A percentile compares a stretch with the other conserved stretches of the same genome.
Conservation (phyloP, 2,888 invertebrate species). For the Orthonychiurus folsomi region DNA sequence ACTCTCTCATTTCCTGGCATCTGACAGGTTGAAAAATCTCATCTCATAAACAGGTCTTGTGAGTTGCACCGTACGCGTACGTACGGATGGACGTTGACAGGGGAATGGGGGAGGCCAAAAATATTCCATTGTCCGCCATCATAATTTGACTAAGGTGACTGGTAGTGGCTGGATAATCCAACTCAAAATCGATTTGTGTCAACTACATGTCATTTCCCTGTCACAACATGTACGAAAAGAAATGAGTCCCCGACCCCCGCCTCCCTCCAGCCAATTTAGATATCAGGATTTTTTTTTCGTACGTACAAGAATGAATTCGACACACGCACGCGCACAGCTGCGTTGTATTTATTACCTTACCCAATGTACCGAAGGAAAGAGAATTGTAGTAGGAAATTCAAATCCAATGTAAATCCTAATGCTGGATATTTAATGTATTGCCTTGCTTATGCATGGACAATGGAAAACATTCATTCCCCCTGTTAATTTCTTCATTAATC, state of each 20-base stretch:
- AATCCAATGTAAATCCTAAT: too few species aligned
- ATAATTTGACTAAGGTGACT: slow-evolving; percentile 31
- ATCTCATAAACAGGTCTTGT: slow-evolving; percentile 22
- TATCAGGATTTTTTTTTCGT: slow-evolving; percentile 37
- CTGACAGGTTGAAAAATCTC: slow-evolving; percentile 31
- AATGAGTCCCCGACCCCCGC: slow-evolving; percentile 18
- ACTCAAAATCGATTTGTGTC: slow-evolving; percentile 36
- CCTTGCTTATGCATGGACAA: too few species aligned
- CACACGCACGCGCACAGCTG: not conserved
- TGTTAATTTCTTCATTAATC: too few species aligned
- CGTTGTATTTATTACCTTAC: too few species aligned
- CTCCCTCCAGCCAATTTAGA: slow-evolving; percentile 32
- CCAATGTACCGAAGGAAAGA: too few species aligned
- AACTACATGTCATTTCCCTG: slow-evolving; percentile 37
- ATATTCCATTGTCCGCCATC: slow-evolving; percentile 4
- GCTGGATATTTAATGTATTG: too few species aligned
- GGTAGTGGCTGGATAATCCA: slow-evolving; percentile 7
- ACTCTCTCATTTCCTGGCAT: slow-evolving; percentile 15
- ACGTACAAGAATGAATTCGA: too few species aligned
- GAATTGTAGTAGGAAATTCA: too few species aligned
- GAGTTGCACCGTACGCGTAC: not conserved
- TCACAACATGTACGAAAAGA: slow-evolving; percentile 29
- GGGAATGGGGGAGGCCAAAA: slow-evolving; percentile 1
- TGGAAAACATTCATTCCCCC: too few species aligned
- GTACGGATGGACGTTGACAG: not conserved